phyloP scores from a whole-genome alignment of 2,797 vertebrate species.

The Netta rufina region DNA sequence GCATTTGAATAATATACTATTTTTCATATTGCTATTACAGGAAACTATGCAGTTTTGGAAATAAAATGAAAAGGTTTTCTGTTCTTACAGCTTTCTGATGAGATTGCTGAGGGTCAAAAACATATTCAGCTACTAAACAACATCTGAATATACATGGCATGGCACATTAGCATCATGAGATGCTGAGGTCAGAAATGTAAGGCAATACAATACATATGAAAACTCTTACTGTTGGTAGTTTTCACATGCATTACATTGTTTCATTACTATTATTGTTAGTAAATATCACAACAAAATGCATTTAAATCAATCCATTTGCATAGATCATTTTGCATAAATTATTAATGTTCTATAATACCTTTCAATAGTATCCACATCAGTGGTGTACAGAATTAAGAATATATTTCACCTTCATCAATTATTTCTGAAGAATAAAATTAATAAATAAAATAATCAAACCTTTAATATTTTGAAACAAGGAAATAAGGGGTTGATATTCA shows the following conservation, averaged over 20 bases:
- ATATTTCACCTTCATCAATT: background rate
- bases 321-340: background rate
- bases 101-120: background rate
- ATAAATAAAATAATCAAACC: background rate
- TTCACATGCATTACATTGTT: background rate
- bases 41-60: background rate
- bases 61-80: background rate
- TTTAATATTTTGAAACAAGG: background rate
- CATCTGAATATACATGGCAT: background rate
- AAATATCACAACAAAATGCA: background rate
- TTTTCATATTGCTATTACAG: background rate
- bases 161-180: background rate
- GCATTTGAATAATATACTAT: background rate
- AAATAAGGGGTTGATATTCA: background rate
- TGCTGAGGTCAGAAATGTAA: background rate
- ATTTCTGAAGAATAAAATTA: background rate
- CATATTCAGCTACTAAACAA: background rate
- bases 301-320: background rate
- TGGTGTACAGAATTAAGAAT: background rate
- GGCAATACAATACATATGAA: background rate
- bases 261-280: background rate
- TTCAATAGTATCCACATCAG: background rate
- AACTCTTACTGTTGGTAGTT: background rate
- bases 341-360: background rate
- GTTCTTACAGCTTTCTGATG: background rate